These are phyloP conservation scores for Nasonia giraulti DNA, from an alignment of 1,140 invertebrate species.

Conservation along the genomic window DNA sequence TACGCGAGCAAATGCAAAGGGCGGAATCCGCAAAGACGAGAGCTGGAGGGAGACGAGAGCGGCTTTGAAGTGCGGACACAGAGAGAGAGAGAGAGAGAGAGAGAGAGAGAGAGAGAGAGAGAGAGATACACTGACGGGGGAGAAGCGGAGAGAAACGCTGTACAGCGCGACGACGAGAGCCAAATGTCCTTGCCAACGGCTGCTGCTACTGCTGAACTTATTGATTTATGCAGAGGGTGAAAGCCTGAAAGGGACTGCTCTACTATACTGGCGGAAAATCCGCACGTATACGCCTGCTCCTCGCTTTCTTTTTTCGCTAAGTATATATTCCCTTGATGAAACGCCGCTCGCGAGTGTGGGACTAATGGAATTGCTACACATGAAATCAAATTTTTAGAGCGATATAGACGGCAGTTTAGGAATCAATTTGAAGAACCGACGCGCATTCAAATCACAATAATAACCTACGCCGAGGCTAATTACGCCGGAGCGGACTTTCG, in stretches of 20 bases:
- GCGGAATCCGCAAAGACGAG: constrained; percentile 20
- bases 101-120: constrained; percentile 18
- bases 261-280: constrained; percentile 13
- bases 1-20: constrained; percentile 10
- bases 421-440: neutral
- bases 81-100: constrained; percentile 19
- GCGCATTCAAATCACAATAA: neutral
- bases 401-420: neutral
- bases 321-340: constrained; percentile 22
- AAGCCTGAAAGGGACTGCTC: constrained; percentile 44
- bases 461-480: neutral
- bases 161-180: constrained; percentile 48
- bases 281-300: neutral
- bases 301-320: neutral
- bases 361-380: neutral
- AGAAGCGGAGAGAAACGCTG: neutral
- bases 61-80: constrained; percentile 45
- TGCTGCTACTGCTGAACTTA: constrained; percentile 34
- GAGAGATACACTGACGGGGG: neutral
- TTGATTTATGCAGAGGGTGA: constrained; percentile 43
- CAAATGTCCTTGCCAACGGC: constrained; percentile 51
- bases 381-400: too few species aligned
- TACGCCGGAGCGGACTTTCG: neutral
- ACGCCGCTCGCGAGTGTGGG: neutral
- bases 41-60: neutral